Base-by-base conservation (phyloP, 2,113 vertebrate genomes). In the Sclerurus mexicanus region DNA sequence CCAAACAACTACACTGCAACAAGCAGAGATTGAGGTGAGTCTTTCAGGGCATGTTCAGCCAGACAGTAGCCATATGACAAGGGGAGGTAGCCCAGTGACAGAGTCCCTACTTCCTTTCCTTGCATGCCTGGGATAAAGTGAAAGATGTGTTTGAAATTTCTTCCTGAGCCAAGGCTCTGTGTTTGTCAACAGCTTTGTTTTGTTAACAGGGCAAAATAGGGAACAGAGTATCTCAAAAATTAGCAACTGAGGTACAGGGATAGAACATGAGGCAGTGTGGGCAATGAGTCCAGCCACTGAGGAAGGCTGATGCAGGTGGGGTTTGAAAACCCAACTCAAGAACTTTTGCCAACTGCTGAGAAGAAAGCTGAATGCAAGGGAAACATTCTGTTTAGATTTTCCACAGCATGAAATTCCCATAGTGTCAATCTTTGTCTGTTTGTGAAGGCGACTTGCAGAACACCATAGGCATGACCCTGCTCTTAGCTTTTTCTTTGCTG, bases 261-360 rank as follows among this genome's bases (percentile, higher is more conserved):
- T 8, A 46, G 18, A 56, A 33, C 18, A 46, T 1, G 1, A 59
- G 0, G 3, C 40, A 82, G 30, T 0, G 0, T 31, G 35, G 23
- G 20, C 85, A 35, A 19, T 50, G 25, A 33, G 33, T 42, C 35
- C 22, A 33, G 14, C 31, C 52, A 59, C 35, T 42, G 37, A 71
- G 55, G 25, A 69, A 83, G 18, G 16, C 17, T 17, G 35, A 33
- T 19, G 23, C 39, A 35, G 63, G 27, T 47, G n/a, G 25, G 63
- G 9, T 42, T 49, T 77, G 14, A 89, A 94, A 87, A 39, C 16
- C 21, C 58, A 73, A 27, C n/a, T 14, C 27, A 69, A 85, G 25
- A 4, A 60, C 10, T 62, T 92, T 40, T 68, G 31, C 16, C 23
- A 50, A 59, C 71, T 35, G 42, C 53, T 80, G 85, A 86, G 58